Evolutionary conservation across 1,140 invertebrate species (phyloP), one percentile per base, ranked within the genome.

Genomic region (Onthophagus taurus): DNA sequence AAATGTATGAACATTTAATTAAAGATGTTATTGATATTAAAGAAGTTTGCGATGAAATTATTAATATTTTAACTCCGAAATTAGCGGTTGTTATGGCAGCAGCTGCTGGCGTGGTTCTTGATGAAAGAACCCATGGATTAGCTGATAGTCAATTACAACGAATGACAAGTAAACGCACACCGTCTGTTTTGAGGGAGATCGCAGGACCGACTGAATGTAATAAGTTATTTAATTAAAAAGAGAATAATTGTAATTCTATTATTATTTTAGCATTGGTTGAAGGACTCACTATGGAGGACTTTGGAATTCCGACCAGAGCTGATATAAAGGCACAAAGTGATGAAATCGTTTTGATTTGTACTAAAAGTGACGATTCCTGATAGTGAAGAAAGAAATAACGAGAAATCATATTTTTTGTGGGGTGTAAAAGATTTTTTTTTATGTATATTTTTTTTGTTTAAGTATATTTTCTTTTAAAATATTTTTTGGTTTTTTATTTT

Each of bases 271-370:
- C 59, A 12, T 35, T 63, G 7, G 45, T 63, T 18, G 55, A 55
- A 16, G 53, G 51, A 3, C 38, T 63, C 12, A 44, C 47, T 17
- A 34, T 52, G 14, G 61, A 63, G 50, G 47, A 50, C 20, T 30
- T 53, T 3, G 44, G 54, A 31, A 39, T 63, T 13, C 49, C 53
- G 2, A 55, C 54, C 3, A 53, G 53, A 17, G 57, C 52, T 30
- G 55, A 56, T 31, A 60, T 61, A 31, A 64, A 64, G 26, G 48
- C 49, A 23, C 50, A 58, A 45, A 61, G 61, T 43, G 55, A 52
- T 31, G 53, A 60, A 42, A 54, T 60, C 23, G 55, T 59, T 14
- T 9, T 18, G 4, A 11, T 11, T 18, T 18, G 19, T 7, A 17
- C 26, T 29, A 29, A 29, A 29, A 29, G 2, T 29, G 26, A 29